Evolutionary conservation across 2,888 invertebrate species (phyloP), one percentile per base, ranked within the genome.

Genomic region (Lumbricus terrestris): DNA sequence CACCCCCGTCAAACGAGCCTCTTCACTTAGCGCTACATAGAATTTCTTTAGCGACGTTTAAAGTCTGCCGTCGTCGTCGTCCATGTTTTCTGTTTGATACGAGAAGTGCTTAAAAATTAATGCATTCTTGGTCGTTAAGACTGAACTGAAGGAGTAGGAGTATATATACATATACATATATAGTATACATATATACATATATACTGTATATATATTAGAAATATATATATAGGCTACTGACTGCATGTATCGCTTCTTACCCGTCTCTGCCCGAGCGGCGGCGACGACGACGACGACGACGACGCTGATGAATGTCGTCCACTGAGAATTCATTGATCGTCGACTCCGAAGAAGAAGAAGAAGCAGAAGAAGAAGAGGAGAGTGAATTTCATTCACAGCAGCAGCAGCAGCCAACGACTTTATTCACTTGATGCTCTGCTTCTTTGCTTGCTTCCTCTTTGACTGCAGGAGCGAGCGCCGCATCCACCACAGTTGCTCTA

Each of bases 241-340:
- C n/a, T n/a, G n/a, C n/a, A n/a, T n/a, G n/a, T n/a, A n/a, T n/a
- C n/a, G n/a, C n/a, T n/a, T n/a, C 85, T 85, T 85, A 85, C 85
- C 85, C 35, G 85, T 23, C n/a, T 33, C 35, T 85, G 35, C 23
- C 23, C 8, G 40, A 40, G 40, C 40, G 15, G 37, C 37, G 85
- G n/a, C n/a, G n/a, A n/a, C n/a, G n/a, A n/a, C n/a, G n/a, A n/a
- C n/a, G n/a, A n/a, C n/a, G n/a, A n/a, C n/a, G n/a, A n/a, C n/a
- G n/a, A 35, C 85, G 35, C 85, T 85, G 85, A 85, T 85, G 85
- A 35, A 85, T 85, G 85, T 35, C 85, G 85, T 85, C 85, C 85
- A 37, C 23, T 85, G 85, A 85, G 85, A 85, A 85, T 85, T 85
- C 85, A 37, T 37, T 85, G 85, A 85, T 85, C 35, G 34, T 37